These are phyloP conservation scores for Oryzias javanicus DNA, from an alignment of 2,113 vertebrate genomes.

Conservation along the genomic window DNA sequence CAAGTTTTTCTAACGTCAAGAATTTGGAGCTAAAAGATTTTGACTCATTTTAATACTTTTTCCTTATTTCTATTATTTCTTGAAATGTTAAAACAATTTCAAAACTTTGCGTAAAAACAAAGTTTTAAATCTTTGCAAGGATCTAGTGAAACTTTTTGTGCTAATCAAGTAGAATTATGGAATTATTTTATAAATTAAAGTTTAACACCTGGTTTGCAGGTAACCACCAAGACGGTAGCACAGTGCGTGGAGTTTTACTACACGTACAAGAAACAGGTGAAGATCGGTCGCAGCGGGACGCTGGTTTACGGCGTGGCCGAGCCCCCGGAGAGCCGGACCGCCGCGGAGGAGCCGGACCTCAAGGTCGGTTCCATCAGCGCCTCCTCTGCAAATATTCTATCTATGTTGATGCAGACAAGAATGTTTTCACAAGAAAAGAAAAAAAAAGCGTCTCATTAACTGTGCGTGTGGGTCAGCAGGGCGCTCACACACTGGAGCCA, in stretches of 20 bases:
- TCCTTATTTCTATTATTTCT: too few relatives aligned
- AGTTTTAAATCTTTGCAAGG: too few relatives aligned
- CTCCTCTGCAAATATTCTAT: not conserved
- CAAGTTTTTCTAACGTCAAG: too few relatives aligned
- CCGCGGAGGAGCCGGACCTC: constrained; percentile 85
- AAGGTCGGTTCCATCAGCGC: constrained; percentile 73
- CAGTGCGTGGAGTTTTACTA: constrained; percentile 99
- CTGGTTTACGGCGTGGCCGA: constrained; percentile 90
- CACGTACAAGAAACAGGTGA: constrained; percentile 95
- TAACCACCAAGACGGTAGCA: constrained; percentile 93
- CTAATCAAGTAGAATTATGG: too few relatives aligned
- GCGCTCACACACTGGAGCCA: constrained; percentile 66
- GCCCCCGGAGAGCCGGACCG: constrained; percentile 67
- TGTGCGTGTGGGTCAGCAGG: constrained; percentile 39
- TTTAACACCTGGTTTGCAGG: constrained; percentile 69
- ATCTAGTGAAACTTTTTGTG: too few relatives aligned
- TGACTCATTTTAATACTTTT: too few relatives aligned
- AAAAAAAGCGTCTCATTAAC: not conserved
- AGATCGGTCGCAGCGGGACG: constrained; percentile 89
- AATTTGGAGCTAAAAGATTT: too few relatives aligned
- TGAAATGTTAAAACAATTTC: too few relatives aligned
- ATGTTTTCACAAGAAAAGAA: not conserved
- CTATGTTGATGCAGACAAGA: not conserved
- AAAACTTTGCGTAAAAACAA: too few relatives aligned
- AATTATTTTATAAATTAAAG: not conserved